Evolutionary conservation across 2,113 vertebrate genomes (phyloP).

Genomic region (Xyrauchen texanus): DNA sequence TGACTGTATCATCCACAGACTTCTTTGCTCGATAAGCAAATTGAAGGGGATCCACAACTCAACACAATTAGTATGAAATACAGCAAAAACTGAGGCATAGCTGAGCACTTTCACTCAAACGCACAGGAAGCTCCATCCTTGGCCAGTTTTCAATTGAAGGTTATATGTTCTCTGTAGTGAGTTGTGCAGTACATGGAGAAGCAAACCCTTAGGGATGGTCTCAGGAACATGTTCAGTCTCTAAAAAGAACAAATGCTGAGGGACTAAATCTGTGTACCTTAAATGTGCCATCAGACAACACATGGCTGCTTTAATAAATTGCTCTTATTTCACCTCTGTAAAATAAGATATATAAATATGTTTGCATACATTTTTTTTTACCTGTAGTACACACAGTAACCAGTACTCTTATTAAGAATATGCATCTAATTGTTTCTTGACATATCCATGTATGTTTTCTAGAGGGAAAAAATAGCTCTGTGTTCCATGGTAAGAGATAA

Average conservation of each 20-base stretch:
- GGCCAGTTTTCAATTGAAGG: neutral
- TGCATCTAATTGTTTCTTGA: no score
- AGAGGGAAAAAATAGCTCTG: no score
- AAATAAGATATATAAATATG: neutral
- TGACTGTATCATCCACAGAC: no score
- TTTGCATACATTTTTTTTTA: no score
- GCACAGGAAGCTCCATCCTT: neutral
- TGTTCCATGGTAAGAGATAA: no score
- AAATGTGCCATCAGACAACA: neutral
- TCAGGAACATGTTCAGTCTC: conserved; percentile 8
- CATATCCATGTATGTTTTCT: no score
- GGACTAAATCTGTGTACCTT: neutral
- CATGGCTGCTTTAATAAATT: neutral
- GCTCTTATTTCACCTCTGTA: neutral
- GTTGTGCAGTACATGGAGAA: neutral
- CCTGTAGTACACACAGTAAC: no score
- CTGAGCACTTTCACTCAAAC: neutral
- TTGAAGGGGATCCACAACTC: no score
- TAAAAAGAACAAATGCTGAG: neutral
- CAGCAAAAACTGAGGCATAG: neutral
- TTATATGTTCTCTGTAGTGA: neutral
- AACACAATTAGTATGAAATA: neutral
- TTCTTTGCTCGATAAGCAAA: no score
- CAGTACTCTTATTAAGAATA: no score
- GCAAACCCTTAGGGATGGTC: neutral